These are phyloP conservation scores for Archocentrus centrarchus DNA, from an alignment of 2,113 vertebrate species.

Conservation along the genomic window DNA sequence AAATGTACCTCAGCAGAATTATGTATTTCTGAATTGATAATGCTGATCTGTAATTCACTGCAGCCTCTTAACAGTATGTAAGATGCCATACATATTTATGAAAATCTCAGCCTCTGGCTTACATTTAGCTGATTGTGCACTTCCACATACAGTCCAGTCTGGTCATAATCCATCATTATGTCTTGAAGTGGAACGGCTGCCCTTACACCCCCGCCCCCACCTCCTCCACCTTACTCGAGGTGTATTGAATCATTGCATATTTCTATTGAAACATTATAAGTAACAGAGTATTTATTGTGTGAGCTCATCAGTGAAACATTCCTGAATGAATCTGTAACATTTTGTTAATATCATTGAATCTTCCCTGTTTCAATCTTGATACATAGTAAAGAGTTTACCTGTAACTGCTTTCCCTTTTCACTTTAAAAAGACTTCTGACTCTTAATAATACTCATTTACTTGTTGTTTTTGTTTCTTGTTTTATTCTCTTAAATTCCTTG, in stretches of 20 bases:
- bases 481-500: constrained; percentile 3
- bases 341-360: not conserved
- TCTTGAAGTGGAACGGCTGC: constrained; percentile 41
- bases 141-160: constrained; percentile 62
- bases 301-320: constrained; percentile 23
- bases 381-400: not conserved
- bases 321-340: not conserved
- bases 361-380: not conserved
- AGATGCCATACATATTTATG: constrained; percentile 80
- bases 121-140: constrained; percentile 78
- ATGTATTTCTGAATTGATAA: constrained; percentile 72
- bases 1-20: constrained; percentile 66
- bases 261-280: constrained; percentile 56
- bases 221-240: not conserved
- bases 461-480: constrained; percentile 7
- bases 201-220: not conserved
- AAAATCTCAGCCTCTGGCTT: constrained; percentile 72
- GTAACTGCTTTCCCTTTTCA: not conserved
- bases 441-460: not conserved
- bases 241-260: constrained; percentile 52
- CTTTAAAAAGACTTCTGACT: constrained; percentile 8
- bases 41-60: constrained; percentile 74
- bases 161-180: constrained; percentile 79
- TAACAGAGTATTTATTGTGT: constrained; percentile 14
- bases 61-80: constrained; percentile 68